Percentiles rank a stretch among this genome's conserved stretches.
These are phyloP conservation scores for Apamea sordens DNA, from an alignment of 2,888 invertebrate species.

Conservation along the genomic window DNA sequence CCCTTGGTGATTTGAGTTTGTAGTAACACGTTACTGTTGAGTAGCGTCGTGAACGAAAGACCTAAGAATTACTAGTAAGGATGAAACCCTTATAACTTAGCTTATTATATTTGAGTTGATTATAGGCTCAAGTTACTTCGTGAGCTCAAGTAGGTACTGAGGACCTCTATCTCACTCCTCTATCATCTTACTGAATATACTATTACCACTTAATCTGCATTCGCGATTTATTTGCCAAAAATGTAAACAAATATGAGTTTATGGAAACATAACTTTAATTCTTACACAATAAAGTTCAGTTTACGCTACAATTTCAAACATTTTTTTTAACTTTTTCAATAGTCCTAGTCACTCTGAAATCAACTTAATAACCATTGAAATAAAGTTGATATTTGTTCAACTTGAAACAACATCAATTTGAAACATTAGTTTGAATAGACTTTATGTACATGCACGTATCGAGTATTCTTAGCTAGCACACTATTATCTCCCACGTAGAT, in stretches of 20 bases:
- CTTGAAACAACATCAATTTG: no score
- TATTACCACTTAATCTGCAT: no score
- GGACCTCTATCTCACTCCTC: neutral
- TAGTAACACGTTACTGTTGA: neutral
- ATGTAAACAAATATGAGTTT: no score
- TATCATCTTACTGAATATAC: neutral
- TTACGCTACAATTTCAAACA: no score
- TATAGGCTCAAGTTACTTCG: neutral
- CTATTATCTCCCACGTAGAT: neutral
- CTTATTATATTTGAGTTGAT: neutral
- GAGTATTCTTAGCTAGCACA: neutral
- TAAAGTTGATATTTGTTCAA: no score
- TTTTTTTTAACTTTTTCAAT: no score
- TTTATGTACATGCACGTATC: neutral
- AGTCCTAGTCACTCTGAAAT: no score
- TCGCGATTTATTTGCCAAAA: no score
- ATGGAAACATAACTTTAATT: no score
- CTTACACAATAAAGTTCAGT: no score
- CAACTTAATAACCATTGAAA: no score
- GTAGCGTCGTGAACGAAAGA: neutral
- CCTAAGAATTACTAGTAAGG: neutral
- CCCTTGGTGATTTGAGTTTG: neutral
- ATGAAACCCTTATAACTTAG: neutral
- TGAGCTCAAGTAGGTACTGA: neutral
- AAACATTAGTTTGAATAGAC: no score